A percentile compares a stretch with the other conserved stretches of the same genome.
These are phyloP conservation scores for Mechanitis messenoides DNA, from an alignment of 2,888 invertebrate species.

Conservation along the genomic window DNA sequence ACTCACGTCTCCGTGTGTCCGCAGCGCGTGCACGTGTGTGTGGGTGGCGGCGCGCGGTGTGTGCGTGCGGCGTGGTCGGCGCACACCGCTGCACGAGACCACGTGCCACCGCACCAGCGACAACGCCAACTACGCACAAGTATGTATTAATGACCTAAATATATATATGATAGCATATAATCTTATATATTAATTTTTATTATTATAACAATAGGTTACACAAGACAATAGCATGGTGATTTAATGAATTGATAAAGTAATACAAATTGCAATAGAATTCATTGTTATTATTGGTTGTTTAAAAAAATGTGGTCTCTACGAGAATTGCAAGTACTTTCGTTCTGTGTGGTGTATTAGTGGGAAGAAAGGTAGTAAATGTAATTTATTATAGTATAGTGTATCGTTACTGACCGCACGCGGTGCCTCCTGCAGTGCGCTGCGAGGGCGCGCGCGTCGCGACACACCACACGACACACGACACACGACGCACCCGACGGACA, in stretches of 20 bases:
- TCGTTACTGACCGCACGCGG: constrained; percentile 43
- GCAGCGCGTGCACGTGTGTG: constrained; percentile 50
- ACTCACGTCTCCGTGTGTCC: constrained; percentile 36
- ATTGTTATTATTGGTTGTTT: too few relatives aligned
- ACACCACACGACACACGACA: constrained; percentile 45
- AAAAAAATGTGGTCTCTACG: too few relatives aligned
- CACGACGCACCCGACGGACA: constrained; percentile 34
- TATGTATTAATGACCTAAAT: too few relatives aligned
- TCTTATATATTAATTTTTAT: too few relatives aligned
- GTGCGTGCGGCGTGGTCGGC: constrained; percentile 56
- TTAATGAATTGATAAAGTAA: too few relatives aligned
- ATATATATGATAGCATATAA: too few relatives aligned
- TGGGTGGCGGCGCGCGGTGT: constrained; percentile 45
- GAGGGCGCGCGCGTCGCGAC: constrained; percentile 44
- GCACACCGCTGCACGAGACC: constrained; percentile 56
- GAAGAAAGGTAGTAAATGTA: too few relatives aligned
- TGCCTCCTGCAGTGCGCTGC: constrained; percentile 52
- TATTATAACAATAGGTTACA: too few relatives aligned
- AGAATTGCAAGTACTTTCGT: too few relatives aligned
- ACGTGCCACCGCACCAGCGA: constrained; percentile 36
- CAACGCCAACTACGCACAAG: constrained; percentile 55
- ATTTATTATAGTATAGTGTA: not conserved
- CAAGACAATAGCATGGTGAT: too few relatives aligned
- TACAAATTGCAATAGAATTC: too few relatives aligned
- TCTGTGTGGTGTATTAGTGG: too few relatives aligned